Evolutionary conservation across 1,140 invertebrate genomes (phyloP).

Genomic region (Plodia interpunctella): DNA sequence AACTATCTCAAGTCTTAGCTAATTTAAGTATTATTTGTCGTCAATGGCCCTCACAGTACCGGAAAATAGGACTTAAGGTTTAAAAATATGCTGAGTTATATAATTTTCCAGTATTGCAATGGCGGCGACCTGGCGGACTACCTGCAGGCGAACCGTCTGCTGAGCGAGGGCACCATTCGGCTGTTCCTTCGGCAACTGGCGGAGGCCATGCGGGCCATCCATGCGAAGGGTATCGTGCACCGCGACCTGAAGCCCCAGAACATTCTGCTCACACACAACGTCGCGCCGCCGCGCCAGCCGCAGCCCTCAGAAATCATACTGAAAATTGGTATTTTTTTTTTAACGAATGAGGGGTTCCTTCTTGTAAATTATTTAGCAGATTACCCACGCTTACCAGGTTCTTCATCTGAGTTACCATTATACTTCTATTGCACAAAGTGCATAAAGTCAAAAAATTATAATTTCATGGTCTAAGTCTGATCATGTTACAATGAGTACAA

Average conservation of each 20-base stretch:
- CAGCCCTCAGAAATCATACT: constrained; percentile 94
- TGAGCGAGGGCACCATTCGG: constrained; percentile 98
- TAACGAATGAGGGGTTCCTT: no score
- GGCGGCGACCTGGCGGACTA: constrained; percentile 99
- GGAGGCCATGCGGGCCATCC: constrained; percentile 96
- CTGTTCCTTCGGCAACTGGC: constrained; percentile 97
- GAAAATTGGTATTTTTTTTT: constrained; percentile 88
- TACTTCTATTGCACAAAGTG: no score
- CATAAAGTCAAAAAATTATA: no score
- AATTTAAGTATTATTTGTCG: no score
- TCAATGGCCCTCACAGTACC: no score
- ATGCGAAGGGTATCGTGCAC: constrained; percentile 98
- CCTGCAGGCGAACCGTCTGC: constrained; percentile 91
- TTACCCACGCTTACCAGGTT: no score
- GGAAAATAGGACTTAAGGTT: no score
- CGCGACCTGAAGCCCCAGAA: constrained; percentile 99
- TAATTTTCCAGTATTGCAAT: constrained; percentile 92
- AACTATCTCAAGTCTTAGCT: no score
- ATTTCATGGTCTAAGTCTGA: not conserved
- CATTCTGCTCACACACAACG: constrained; percentile 92
- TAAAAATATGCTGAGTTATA: not conserved
- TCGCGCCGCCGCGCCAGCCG: constrained; percentile 82
- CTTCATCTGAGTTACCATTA: no score
- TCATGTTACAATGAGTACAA: not conserved
- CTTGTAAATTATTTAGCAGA: no score